Evolutionary conservation across 2,888 invertebrate species (phyloP).

Genomic region (Caprella mutica): DNA sequence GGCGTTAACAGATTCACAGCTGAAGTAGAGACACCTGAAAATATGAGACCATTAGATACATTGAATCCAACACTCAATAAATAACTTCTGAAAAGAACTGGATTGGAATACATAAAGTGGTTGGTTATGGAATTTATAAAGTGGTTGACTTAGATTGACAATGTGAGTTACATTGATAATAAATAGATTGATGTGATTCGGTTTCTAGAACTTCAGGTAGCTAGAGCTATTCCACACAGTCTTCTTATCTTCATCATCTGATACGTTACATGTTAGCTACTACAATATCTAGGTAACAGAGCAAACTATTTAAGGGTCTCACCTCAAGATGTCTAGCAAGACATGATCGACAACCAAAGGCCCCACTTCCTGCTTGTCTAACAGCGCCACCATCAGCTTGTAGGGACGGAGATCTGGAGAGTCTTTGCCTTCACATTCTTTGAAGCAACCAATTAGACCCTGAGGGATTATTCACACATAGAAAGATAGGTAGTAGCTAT

Average conservation of each 20-base stretch:
- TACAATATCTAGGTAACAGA: neutral
- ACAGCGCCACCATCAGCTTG: conserved; percentile 64
- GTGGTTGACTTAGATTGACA: too few relatives aligned
- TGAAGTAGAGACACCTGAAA: too few relatives aligned
- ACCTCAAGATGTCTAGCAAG: conserved; percentile 58
- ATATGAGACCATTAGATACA: too few relatives aligned
- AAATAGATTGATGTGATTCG: too few relatives aligned
- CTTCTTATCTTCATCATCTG: neutral
- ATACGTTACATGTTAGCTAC: neutral
- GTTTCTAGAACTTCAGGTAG: too few relatives aligned
- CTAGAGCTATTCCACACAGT: conserved; percentile 37
- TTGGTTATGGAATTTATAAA: too few relatives aligned
- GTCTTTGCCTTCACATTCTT: conserved; percentile 25
- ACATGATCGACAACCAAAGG: conserved; percentile 63
- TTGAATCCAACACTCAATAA: too few relatives aligned
- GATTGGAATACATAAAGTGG: too few relatives aligned
- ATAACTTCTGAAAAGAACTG: too few relatives aligned
- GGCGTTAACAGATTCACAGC: too few relatives aligned
- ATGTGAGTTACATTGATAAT: too few relatives aligned
- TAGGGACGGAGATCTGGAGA: conserved; percentile 46
- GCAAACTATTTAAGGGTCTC: neutral
- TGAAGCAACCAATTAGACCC: neutral
- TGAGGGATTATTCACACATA: neutral
- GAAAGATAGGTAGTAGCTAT: neutral
- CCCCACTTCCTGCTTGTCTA: conserved; percentile 79